phyloP scores from a whole-genome alignment of 64 coral and sea anemone genomes.

The Catalaphyllia jardinei region DNA sequence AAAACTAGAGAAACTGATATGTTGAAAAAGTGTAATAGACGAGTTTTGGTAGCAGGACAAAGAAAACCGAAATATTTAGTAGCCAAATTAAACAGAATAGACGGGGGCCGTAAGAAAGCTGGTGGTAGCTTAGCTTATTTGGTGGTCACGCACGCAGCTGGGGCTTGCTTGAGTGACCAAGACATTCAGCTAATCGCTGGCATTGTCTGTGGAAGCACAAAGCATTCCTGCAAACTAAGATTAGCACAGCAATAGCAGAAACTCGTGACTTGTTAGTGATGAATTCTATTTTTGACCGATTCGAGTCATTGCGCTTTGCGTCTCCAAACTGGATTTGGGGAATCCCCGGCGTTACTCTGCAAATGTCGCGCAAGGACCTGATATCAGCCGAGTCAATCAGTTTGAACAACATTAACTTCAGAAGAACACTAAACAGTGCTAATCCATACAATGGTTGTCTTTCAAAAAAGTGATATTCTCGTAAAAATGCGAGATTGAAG shows the following conservation, averaged over 20 bases:
- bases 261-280: constrained; percentile 9
- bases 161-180: neutral
- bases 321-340: neutral
- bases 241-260: neutral
- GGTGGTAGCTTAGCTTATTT: too few relatives aligned
- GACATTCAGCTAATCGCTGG: neutral
- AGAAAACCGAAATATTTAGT: neutral
- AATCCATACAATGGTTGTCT: neutral
- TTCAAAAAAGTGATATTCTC: neutral
- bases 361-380: neutral
- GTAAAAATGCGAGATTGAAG: neutral
- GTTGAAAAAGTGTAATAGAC: too few relatives aligned
- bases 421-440: neutral
- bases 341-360: neutral
- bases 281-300: neutral
- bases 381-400: too few relatives aligned
- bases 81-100: too few relatives aligned
- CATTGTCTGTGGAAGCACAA: neutral
- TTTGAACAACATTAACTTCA: too few relatives aligned
- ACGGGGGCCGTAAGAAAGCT: too few relatives aligned
- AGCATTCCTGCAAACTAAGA: neutral
- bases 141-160: too few relatives aligned
- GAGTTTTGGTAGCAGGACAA: neutral
- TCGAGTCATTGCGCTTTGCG: neutral
- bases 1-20: too few relatives aligned